These are phyloP conservation scores for Ophioninae sp. DNA, from an alignment of 2,888 invertebrate genomes.

Conservation along the genomic window DNA sequence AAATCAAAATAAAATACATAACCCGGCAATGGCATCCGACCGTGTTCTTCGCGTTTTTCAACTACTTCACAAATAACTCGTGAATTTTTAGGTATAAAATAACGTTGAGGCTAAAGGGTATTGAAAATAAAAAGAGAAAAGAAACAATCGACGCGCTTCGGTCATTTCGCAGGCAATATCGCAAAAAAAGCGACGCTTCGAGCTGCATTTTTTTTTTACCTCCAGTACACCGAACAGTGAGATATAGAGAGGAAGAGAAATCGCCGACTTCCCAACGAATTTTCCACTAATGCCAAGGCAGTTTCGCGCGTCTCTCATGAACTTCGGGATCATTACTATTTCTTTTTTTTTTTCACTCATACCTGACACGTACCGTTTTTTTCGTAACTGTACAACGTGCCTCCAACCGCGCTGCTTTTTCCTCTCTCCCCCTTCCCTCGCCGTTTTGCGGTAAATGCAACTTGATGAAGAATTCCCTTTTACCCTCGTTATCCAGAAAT, in stretches of 20 bases:
- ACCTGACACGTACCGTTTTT: background rate
- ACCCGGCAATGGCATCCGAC: constrained; percentile 68
- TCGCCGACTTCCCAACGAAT: constrained; percentile 56
- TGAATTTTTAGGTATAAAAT: constrained; percentile 35
- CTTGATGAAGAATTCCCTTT: background rate
- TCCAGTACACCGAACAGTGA: constrained; percentile 65
- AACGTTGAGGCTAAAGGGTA: background rate
- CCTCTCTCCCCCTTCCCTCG: background rate
- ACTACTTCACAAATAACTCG: constrained; percentile 23
- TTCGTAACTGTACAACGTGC: constrained; percentile 1
- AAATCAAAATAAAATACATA: constrained; percentile 27
- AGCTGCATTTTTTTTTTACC: constrained; percentile 67
- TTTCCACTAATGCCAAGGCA: constrained; percentile 53
- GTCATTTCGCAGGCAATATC: constrained; percentile 24
- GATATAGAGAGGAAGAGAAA: background rate
- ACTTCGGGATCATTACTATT: background rate
- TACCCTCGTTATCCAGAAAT: background rate
- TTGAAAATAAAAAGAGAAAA: constrained; percentile 12
- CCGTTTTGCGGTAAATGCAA: background rate
- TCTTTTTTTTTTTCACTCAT: background rate
- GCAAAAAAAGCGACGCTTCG: constrained; percentile 26
- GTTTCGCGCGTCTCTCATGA: background rate
- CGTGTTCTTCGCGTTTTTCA: constrained; percentile 62
- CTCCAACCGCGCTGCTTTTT: background rate
- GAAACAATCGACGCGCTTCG: constrained; percentile 41